Evolutionary conservation across 2,113 vertebrate species (phyloP).

Genomic region (Mustela lutreola): DNA sequence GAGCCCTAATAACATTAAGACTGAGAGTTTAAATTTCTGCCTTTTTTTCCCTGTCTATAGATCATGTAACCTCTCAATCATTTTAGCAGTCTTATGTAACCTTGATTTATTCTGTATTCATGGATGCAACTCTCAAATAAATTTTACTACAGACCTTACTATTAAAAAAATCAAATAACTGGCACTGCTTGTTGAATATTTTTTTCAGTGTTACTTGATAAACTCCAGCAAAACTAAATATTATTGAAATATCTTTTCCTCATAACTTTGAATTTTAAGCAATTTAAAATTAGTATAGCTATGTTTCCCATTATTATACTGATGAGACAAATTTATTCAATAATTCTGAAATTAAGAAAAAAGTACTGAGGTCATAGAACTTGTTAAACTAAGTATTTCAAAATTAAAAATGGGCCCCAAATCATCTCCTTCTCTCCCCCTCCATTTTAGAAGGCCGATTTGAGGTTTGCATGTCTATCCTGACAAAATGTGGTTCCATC

Average conservation of each 20-base stretch:
- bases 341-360: conserved; percentile 45
- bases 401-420: not conserved
- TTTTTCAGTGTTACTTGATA: not conserved
- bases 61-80: not conserved
- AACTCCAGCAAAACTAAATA: not conserved
- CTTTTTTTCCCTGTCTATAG: not conserved
- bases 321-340: not conserved
- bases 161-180: conserved; percentile 31
- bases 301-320: not conserved
- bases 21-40: not conserved
- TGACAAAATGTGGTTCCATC: not conserved
- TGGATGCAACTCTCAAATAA: not conserved
- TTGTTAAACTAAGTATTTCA: conserved; percentile 8
- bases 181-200: not conserved
- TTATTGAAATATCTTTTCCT: not conserved
- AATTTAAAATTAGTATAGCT: not conserved
- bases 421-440: not conserved
- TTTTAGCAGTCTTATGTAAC: not conserved
- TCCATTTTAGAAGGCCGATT: not conserved
- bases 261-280: not conserved
- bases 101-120: not conserved
- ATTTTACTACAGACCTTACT: not conserved
- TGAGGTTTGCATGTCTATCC: not conserved
- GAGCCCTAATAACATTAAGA: not conserved
- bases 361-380: not conserved